phyloP scores from a whole-genome alignment of 2,113 vertebrate species.

The Aphyosemion australe region DNA sequence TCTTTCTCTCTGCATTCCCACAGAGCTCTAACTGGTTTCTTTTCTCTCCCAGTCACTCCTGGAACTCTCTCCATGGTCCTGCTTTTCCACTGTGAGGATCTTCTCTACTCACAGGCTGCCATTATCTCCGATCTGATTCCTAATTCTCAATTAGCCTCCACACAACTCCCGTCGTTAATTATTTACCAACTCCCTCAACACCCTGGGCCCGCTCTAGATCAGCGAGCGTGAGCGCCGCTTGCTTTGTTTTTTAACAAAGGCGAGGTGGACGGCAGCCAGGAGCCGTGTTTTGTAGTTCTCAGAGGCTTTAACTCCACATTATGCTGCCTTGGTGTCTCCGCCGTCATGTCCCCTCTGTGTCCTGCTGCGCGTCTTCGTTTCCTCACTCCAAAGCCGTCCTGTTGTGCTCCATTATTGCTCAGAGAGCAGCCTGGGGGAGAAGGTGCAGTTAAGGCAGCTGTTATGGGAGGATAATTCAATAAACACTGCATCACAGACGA shows the following conservation, averaged over 20 bases:
- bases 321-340: slow-evolving; percentile 31
- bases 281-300: slow-evolving; percentile 29
- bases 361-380: slow-evolving; percentile 21
- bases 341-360: slow-evolving; percentile 36
- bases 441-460: slow-evolving; percentile 36
- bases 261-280: slow-evolving; percentile 39
- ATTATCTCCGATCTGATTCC: slow-evolving; percentile 67
- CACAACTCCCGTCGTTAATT: slow-evolving; percentile 60
- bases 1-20: slow-evolving; percentile 8
- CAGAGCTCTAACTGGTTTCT: slow-evolving; percentile 29
- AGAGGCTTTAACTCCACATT: slow-evolving; percentile 32
- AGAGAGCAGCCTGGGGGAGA: slow-evolving; percentile 53
- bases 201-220: slow-evolving; percentile 48
- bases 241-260: slow-evolving; percentile 26
- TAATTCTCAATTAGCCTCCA: slow-evolving; percentile 70
- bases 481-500: slow-evolving; percentile 54
- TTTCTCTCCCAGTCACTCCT: slow-evolving; percentile 15
- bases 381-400: slow-evolving; percentile 26
- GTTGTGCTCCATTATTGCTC: slow-evolving; percentile 50
- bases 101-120: slow-evolving; percentile 49
- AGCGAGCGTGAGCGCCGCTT: slow-evolving; percentile 28
- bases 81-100: slow-evolving; percentile 18
- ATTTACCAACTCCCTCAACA: slow-evolving; percentile 63
- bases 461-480: slow-evolving; percentile 61
- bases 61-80: slow-evolving; percentile 29